Conservation (phyloP, 2,113 vertebrate species). For the Cheirogaleus medius region DNA sequence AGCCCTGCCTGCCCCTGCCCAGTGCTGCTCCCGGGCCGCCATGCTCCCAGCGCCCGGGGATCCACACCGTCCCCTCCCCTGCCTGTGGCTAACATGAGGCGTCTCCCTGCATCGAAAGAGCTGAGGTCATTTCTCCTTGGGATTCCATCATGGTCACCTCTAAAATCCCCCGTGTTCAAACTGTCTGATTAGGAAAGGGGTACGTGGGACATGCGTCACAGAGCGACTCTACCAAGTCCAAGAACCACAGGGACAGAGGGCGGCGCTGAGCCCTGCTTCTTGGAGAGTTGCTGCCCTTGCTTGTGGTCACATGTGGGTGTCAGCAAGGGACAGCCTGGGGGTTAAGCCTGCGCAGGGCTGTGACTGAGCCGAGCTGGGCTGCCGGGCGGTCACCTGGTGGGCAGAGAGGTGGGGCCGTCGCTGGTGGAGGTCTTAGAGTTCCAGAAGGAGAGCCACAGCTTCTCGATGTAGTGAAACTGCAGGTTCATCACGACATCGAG, state of each 20-base stretch:
- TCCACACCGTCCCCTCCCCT: fast-evolving
- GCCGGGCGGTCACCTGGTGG: slow-evolving; percentile 74
- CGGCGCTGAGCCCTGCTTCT: fast-evolving
- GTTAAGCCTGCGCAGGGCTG: neutral
- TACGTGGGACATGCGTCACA: fast-evolving
- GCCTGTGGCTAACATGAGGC: neutral
- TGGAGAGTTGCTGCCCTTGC: neutral
- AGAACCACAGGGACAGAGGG: fast-evolving
- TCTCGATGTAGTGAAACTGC: slow-evolving; percentile 98
- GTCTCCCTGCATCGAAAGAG: neutral
- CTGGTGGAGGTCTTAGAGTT: slow-evolving; percentile 90
- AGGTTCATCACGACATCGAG: slow-evolving; percentile 98
- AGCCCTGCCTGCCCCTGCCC: no score
- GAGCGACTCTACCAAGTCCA: no score
- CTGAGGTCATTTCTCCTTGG: neutral
- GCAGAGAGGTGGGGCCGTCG: slow-evolving; percentile 86
- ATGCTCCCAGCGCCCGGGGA: fast-evolving
- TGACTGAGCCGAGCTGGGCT: no score
- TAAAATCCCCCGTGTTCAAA: neutral
- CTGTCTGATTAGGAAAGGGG: neutral
- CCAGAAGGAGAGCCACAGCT: slow-evolving; percentile 99
- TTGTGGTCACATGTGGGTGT: neutral
- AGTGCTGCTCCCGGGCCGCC: neutral
- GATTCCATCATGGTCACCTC: no score
- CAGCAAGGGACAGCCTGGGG: no score